Evolutionary conservation across 2,888 invertebrate species (phyloP), one percentile per base, ranked within the genome.

Genomic region (Therioaphis trifolii): DNA sequence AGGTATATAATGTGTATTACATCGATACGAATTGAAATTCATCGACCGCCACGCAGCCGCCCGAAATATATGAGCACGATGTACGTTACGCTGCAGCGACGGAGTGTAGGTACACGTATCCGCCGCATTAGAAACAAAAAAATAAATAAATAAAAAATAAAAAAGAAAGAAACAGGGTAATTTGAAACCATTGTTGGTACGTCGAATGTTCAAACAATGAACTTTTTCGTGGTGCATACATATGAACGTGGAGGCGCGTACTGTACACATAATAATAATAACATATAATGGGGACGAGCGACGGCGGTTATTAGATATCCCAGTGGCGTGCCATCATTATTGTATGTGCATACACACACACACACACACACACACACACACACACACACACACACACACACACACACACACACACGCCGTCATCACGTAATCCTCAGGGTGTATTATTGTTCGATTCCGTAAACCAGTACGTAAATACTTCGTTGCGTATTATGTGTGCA

Each of bases 151-250:
- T n/a, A 18, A 55, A 35, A 69, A 69, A 58, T 3, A 43, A 49
- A 71, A 71, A 69, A 43, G 24, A 79, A 79, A 35, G 35, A 79
- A 55, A 40, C 40, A 9, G 55, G 78, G 55, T 79, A 79, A 79
- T 79, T 79, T 69, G 63, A 79, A 79, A 79, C 79, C 79, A 79
- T 79, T 79, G 69, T 79, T 58, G 79, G 27, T 55, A 69, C 69
- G 69, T 35, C 69, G 69, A 78, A 69, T 79, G 69, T 79, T 66
- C 61, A 79, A 79, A 79, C 79, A 79, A 79, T 79, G 79, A 79
- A 79, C 79, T 69, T 79, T 79, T 69, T 79, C 69, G 69, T 71
- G 58, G 55, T 27, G 69, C 69, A 69, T 78, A 78, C 68, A 58
- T 69, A 55, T 12, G 55, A 71, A 68, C 49, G 68, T 18, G 24